Evolutionary conservation across 2,797 vertebrate genomes (phyloP).

Genomic region (Sebastiscus albofasciatus): DNA sequence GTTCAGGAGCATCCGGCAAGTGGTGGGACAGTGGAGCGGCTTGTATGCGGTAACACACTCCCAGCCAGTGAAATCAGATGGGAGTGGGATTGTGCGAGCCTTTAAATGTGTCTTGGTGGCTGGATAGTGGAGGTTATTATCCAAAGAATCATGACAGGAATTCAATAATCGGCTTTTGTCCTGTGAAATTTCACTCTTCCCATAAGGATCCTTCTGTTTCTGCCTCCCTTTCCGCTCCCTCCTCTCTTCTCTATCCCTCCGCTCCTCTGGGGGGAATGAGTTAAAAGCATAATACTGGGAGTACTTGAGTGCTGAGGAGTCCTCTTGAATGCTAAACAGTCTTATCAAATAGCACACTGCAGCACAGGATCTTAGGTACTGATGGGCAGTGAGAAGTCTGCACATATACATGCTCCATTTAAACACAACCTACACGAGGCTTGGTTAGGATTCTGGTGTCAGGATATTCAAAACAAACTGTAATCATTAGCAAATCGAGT

Average conservation of each 20-base stretch:
- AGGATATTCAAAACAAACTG: background rate
- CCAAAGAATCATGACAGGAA: conserved; percentile 77
- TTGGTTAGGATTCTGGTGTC: background rate
- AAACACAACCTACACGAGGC: background rate
- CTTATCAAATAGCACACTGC: conserved; percentile 70
- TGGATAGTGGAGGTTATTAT: conserved; percentile 68
- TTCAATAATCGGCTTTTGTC: conserved; percentile 78
- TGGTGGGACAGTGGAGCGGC: conserved; percentile 44
- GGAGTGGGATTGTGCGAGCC: conserved; percentile 53
- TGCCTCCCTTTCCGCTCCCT: conserved; percentile 14
- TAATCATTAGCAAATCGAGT: background rate
- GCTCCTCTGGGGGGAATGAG: conserved; percentile 66
- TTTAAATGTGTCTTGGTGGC: conserved; percentile 63
- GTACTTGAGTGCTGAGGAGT: conserved; percentile 71
- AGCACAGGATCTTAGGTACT: conserved; percentile 55
- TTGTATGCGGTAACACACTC: conserved; percentile 42
- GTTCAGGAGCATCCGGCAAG: conserved; percentile 34
- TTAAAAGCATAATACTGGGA: conserved; percentile 80
- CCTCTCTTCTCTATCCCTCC: conserved; percentile 29
- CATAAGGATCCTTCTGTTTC: conserved; percentile 66
- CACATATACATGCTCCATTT: background rate
- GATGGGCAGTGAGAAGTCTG: conserved; percentile 52
- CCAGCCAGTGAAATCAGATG: conserved; percentile 41
- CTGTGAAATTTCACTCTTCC: conserved; percentile 72
- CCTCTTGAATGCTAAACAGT: conserved; percentile 78